Percentiles rank a stretch among this genome's conserved stretches.
Evolutionary conservation across 2,888 invertebrate species (phyloP).

Genomic region (Geotrupes spiniger): DNA sequence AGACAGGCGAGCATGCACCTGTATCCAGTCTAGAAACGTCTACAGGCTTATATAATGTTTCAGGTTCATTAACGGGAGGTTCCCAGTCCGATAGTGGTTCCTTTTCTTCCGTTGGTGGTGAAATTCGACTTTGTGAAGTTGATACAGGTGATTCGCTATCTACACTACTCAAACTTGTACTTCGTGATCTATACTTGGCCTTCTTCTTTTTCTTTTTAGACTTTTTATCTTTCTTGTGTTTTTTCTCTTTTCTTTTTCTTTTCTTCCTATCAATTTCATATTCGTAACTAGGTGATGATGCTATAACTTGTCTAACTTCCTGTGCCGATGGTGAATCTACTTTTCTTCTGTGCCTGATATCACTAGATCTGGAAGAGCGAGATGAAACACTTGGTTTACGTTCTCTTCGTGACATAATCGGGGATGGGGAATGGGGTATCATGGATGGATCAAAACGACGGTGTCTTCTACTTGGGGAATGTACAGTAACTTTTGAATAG

Average conservation of each 20-base stretch:
- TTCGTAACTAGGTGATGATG: slow-evolving; percentile 36
- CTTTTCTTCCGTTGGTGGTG: slow-evolving; percentile 34
- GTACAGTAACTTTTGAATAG: slow-evolving; percentile 24
- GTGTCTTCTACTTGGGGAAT: slow-evolving; percentile 36
- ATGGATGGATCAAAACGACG: slow-evolving; percentile 48
- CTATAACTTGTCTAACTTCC: slow-evolving; percentile 34
- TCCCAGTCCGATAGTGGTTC: slow-evolving; percentile 46
- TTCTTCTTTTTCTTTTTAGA: slow-evolving; percentile 72
- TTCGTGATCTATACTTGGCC: slow-evolving; percentile 63
- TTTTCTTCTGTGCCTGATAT: slow-evolving; percentile 44
- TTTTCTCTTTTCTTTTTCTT: slow-evolving; percentile 69
- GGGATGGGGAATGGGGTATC: slow-evolving; percentile 53
- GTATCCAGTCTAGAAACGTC: slow-evolving; percentile 39
- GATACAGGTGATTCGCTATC: slow-evolving; percentile 62
- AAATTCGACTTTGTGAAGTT: slow-evolving; percentile 43
- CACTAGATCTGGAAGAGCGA: slow-evolving; percentile 47
- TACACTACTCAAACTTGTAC: slow-evolving; percentile 66
- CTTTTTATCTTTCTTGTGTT: slow-evolving; percentile 65
- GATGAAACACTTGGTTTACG: slow-evolving; percentile 48
- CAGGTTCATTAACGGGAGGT: slow-evolving; percentile 23
- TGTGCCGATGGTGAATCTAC: slow-evolving; percentile 39
- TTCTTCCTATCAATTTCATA: slow-evolving; percentile 59
- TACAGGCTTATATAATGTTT: slow-evolving; percentile 22
- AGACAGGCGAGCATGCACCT: slow-evolving; percentile 48
- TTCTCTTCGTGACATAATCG: slow-evolving; percentile 45